phyloP scores from a whole-genome alignment of 2,797 vertebrate species.

The Argya squamiceps region DNA sequence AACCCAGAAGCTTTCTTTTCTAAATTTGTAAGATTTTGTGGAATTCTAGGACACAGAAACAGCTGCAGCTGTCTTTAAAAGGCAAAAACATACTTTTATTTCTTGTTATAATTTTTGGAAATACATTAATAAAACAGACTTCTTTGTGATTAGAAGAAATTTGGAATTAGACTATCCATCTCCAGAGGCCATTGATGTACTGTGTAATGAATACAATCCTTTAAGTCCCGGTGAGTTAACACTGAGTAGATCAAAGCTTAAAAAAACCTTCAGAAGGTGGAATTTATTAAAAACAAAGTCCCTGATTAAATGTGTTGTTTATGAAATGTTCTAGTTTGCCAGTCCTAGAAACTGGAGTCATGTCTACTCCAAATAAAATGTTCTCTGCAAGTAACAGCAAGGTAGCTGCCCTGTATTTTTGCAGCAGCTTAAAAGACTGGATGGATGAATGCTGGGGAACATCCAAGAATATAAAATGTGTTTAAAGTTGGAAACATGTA shows the following conservation, averaged over 20 bases:
- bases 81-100: neutral
- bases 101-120: neutral
- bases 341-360: neutral
- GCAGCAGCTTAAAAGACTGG: neutral
- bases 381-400: neutral
- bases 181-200: neutral
- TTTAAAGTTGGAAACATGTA: neutral
- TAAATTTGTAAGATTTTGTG: neutral
- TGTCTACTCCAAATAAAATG: constrained; percentile 1
- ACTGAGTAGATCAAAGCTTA: constrained; percentile 29
- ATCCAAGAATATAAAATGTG: neutral
- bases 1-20: neutral
- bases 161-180: neutral
- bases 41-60: neutral
- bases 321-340: constrained; percentile 26
- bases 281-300: constrained; percentile 56
- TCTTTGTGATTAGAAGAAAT: neutral
- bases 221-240: constrained; percentile 26
- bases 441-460: neutral
- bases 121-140: neutral
- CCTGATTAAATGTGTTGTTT: constrained; percentile 20
- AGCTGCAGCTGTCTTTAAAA: neutral
- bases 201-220: constrained; percentile 18
- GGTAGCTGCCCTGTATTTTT: neutral
- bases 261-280: constrained; percentile 12